A percentile compares a stretch with the other conserved stretches of the same genome.
phyloP scores from a whole-genome alignment of 1,140 invertebrate species.

The Anthonomus grandis region DNA sequence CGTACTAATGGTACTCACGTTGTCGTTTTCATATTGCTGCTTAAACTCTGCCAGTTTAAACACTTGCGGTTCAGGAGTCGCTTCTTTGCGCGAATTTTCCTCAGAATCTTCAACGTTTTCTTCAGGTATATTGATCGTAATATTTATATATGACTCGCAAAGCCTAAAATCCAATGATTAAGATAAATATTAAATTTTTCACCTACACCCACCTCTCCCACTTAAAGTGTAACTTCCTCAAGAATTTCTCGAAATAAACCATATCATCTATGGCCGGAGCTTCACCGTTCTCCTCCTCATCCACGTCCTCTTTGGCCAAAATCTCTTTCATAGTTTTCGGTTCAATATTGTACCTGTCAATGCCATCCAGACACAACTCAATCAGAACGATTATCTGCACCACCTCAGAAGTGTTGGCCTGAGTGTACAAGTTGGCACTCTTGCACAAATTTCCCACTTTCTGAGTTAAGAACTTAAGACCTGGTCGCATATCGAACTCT shows the following conservation, averaged over 20 bases:
- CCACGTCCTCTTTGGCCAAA: conserved; percentile 55
- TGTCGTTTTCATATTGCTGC: conserved; percentile 37
- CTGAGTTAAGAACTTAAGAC: conserved; percentile 88
- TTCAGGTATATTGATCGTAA: conserved; percentile 43
- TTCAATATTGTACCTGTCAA: conserved; percentile 58
- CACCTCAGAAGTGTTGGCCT: conserved; percentile 87
- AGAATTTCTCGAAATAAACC: conserved; percentile 52
- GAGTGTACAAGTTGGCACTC: conserved; percentile 88
- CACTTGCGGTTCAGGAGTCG: conserved; percentile 15
- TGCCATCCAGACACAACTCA: conserved; percentile 70
- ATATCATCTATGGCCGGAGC: conserved; percentile 47
- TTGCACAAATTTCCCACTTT: conserved; percentile 85
- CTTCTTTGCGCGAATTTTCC: conserved; percentile 30
- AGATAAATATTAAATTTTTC: not conserved
- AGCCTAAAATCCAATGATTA: conserved; percentile 17
- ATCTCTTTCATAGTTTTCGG: conserved; percentile 64
- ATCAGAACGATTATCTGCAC: conserved; percentile 84
- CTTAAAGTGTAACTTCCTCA: conserved; percentile 43
- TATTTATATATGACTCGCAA: conserved; percentile 44
- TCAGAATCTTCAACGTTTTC: conserved; percentile 32
- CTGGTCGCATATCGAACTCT: conserved; percentile 84
- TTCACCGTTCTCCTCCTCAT: conserved; percentile 51
- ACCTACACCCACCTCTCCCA: conserved; percentile 36
- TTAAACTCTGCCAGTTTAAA: conserved; percentile 40
- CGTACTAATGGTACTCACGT: conserved; percentile 39